Conservation (phyloP, 2,113 vertebrate genomes). For the Microcebus ravelobensis region DNA sequence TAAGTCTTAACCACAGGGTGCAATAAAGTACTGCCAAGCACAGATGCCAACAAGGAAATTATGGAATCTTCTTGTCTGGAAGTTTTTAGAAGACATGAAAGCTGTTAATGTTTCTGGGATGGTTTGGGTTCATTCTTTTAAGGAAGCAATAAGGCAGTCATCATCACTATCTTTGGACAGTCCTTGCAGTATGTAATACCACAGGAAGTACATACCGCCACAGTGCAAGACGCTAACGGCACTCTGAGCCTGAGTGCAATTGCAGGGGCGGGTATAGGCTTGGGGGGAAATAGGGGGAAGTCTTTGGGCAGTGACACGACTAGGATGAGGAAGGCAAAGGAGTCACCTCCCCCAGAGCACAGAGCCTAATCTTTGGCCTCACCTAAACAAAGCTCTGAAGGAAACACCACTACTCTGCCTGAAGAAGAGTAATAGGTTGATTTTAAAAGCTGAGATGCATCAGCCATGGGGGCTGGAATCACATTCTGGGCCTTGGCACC, state of each 20-base stretch:
- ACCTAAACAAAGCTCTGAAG: not conserved
- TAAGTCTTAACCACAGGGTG: not conserved
- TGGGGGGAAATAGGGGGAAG: not conserved
- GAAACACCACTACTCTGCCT: not conserved
- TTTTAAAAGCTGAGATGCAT: not conserved
- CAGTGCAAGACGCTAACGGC: too few relatives aligned
- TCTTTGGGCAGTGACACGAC: not conserved
- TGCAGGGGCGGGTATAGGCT: not conserved
- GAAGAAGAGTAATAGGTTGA: not conserved
- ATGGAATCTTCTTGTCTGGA: conserved; percentile 23
- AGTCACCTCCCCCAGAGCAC: not conserved
- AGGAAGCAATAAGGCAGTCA: not conserved
- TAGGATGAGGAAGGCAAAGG: not conserved
- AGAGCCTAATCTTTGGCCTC: not conserved
- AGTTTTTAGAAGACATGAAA: conserved; percentile 41
- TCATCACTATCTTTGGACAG: not conserved
- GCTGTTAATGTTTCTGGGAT: conserved; percentile 22
- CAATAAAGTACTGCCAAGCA: not conserved
- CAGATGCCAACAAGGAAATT: conserved; percentile 15
- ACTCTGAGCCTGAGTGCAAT: not conserved
- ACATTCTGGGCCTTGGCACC: not conserved
- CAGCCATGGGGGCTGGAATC: not conserved
- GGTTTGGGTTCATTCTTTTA: not conserved
- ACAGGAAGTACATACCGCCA: not conserved
- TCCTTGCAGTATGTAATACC: not conserved